Conservation (phyloP, 2,113 vertebrate species). For the Pedetes capensis region DNA sequence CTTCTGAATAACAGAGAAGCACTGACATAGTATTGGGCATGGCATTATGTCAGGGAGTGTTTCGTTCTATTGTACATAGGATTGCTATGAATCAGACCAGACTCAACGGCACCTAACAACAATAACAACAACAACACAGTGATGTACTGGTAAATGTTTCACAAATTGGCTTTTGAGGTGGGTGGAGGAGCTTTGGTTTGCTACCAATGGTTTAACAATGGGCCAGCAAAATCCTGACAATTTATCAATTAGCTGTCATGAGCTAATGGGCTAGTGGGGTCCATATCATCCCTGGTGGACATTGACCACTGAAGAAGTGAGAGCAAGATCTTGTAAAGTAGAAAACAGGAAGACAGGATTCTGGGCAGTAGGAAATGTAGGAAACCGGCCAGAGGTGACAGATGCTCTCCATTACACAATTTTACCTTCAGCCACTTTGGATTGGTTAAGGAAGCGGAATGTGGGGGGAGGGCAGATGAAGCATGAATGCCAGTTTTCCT, state of each 20-base stretch:
- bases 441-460: background rate
- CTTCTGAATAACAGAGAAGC: no score
- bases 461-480: background rate
- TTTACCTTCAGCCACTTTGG: background rate
- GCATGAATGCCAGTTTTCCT: background rate
- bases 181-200: background rate
- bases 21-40: no score
- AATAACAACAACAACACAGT: no score
- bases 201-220: background rate
- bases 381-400: background rate
- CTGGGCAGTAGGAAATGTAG: background rate
- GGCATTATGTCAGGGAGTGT: no score
- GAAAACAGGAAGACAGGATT: background rate
- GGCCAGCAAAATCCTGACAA: background rate
- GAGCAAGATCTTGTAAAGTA: background rate
- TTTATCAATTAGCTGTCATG: background rate
- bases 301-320: background rate
- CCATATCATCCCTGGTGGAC: background rate
- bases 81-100: no score
- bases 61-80: no score
- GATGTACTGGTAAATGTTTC: background rate
- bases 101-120: no score
- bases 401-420: background rate
- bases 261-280: background rate
- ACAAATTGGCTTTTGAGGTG: background rate